Conservation (phyloP, 2,888 invertebrate species). For the Pandemis corylana region DNA sequence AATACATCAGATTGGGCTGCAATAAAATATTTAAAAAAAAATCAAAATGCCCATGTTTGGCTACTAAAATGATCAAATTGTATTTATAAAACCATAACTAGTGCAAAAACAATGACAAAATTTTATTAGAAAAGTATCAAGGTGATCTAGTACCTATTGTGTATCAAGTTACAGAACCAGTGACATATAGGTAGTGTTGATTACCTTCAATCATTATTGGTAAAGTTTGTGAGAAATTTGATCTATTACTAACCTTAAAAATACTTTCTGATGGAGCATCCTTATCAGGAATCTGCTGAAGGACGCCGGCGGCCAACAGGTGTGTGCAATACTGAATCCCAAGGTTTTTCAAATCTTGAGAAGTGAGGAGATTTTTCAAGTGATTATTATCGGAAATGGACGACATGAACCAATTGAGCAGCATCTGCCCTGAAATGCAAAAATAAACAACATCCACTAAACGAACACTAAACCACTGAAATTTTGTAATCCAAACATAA, state of each 20-base stretch:
- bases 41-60: background rate
- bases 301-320: slow-evolving; percentile 93
- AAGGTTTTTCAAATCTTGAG: slow-evolving; percentile 90
- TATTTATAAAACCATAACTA: background rate
- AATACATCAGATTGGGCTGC: slow-evolving; percentile 95
- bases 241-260: slow-evolving; percentile 87
- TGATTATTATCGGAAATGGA: slow-evolving; percentile 90
- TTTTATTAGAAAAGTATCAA: too few species aligned
- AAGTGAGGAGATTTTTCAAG: slow-evolving; percentile 85
- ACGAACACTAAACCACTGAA: slow-evolving; percentile 35
- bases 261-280: slow-evolving; percentile 87
- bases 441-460: slow-evolving; percentile 44
- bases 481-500: slow-evolving; percentile 23
- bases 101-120: too few species aligned
- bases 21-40: slow-evolving; percentile 50
- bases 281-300: slow-evolving; percentile 91
- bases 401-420: slow-evolving; percentile 95
- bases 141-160: background rate
- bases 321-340: slow-evolving; percentile 94
- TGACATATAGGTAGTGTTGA: background rate
- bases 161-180: background rate
- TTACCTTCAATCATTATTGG: slow-evolving; percentile 5
- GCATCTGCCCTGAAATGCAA: slow-evolving; percentile 92
- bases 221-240: background rate
- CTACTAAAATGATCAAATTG: background rate